Conservation (phyloP, 2,113 vertebrate species). For the Chloebia gouldiae region DNA sequence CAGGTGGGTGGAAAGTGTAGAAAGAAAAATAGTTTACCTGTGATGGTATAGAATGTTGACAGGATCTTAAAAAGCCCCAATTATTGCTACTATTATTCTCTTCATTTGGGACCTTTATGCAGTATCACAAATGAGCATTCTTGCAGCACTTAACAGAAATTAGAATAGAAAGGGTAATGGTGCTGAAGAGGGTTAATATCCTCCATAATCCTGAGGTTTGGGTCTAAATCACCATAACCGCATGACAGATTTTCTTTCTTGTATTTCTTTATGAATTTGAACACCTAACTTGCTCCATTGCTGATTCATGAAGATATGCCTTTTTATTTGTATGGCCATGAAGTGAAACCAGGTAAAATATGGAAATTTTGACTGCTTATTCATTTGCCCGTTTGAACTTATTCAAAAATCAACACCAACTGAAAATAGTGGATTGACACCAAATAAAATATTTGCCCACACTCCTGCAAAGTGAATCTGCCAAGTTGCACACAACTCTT, state of each 20-base stretch:
- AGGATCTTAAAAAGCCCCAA: neutral
- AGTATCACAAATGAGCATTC: neutral
- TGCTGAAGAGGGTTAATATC: neutral
- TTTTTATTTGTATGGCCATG: neutral
- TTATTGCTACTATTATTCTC: neutral
- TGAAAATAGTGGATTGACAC: neutral
- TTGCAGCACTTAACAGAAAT: neutral
- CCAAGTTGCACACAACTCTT: neutral
- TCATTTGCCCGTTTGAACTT: neutral
- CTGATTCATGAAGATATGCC: neutral
- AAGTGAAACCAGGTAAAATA: constrained; percentile 3
- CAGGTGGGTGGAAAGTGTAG: neutral
- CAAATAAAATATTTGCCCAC: constrained; percentile 32
- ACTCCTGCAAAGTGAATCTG: neutral
- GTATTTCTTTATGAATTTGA: neutral
- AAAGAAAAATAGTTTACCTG: neutral
- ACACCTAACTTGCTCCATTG: neutral
- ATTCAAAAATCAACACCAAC: neutral
- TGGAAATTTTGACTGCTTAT: neutral
- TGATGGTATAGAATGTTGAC: neutral
- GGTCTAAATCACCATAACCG: neutral
- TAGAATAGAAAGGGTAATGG: neutral
- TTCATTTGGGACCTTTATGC: neutral
- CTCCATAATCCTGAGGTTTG: neutral
- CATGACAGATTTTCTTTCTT: neutral